Conservation (phyloP, 2,888 invertebrate genomes). For the Chesias legatella region DNA sequence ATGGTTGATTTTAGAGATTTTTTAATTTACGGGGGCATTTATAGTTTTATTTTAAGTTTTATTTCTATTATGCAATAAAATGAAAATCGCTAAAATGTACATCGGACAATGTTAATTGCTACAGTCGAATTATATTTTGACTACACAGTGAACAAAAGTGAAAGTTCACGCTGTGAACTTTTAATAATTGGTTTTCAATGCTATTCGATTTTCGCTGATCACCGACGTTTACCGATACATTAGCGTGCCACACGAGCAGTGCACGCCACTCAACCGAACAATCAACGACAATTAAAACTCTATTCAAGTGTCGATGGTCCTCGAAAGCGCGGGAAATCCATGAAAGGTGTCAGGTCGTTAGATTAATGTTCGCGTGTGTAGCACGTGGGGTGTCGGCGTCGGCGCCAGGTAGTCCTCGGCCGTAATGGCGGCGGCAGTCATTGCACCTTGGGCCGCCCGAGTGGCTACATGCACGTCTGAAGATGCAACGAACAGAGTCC, state of each 20-base stretch:
- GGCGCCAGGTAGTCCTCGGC: slow-evolving; percentile 40
- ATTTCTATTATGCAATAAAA: too few species aligned
- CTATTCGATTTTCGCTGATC: slow-evolving; percentile 13
- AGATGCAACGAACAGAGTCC: slow-evolving; percentile 66
- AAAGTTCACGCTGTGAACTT: too few species aligned
- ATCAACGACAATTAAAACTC: slow-evolving; percentile 40
- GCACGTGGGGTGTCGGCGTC: slow-evolving; percentile 60
- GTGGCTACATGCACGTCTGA: slow-evolving; percentile 54
- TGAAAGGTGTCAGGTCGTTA: slow-evolving; percentile 55
- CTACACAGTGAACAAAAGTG: too few species aligned
- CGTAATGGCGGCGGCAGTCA: slow-evolving; percentile 64
- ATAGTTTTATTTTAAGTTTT: too few species aligned
- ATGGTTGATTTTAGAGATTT: too few species aligned
- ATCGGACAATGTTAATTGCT: too few species aligned
- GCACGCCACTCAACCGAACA: slow-evolving; percentile 22
- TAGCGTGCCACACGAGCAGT: slow-evolving; percentile 7
- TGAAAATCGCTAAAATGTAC: too few species aligned
- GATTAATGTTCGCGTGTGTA: slow-evolving; percentile 76
- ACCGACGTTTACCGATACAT: slow-evolving; percentile 10
- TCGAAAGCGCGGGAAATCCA: slow-evolving; percentile 25
- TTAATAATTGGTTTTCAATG: too few species aligned
- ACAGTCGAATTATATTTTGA: too few species aligned
- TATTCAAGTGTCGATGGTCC: slow-evolving; percentile 40
- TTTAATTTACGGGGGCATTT: too few species aligned
- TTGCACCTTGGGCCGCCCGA: slow-evolving; percentile 66